These are phyloP conservation scores for Cynaeus angustus DNA, from an alignment of 2,888 invertebrate genomes.

Conservation along the genomic window DNA sequence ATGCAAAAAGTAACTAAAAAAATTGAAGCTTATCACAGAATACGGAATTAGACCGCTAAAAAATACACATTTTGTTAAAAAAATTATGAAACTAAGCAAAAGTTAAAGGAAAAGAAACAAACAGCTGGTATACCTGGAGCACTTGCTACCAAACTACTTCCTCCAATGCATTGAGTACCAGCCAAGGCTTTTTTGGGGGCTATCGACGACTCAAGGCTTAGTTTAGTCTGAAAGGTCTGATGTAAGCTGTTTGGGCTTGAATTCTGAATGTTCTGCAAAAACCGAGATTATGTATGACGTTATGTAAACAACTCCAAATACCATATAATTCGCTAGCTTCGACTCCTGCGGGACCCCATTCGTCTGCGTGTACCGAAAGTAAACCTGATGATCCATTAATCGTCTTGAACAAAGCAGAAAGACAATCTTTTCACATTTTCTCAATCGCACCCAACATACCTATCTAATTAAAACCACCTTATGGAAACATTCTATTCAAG, in stretches of 20 bases:
- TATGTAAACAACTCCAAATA: slow-evolving; percentile 63
- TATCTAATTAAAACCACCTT: slow-evolving; percentile 37
- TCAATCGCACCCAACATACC: slow-evolving; percentile 20
- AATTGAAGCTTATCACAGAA: background rate
- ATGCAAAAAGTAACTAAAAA: background rate
- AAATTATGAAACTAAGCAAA: too few relatives aligned
- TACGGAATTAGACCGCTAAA: background rate
- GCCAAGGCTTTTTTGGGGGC: slow-evolving; percentile 73
- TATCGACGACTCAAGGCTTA: slow-evolving; percentile 64
- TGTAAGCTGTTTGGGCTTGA: slow-evolving; percentile 62
- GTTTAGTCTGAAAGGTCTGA: slow-evolving; percentile 64
- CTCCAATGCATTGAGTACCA: slow-evolving; percentile 69
- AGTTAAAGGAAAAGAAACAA: background rate
- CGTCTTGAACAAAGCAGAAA: slow-evolving; percentile 24
- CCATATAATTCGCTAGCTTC: slow-evolving; percentile 90
- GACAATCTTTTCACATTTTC: slow-evolving; percentile 7
- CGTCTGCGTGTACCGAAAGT: slow-evolving; percentile 79
- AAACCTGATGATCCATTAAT: slow-evolving; percentile 86
- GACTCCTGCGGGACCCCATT: slow-evolving; percentile 89
- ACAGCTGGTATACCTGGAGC: slow-evolving; percentile 47
- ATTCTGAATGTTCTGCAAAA: slow-evolving; percentile 63
- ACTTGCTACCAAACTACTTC: slow-evolving; percentile 49
- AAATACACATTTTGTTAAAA: background rate
- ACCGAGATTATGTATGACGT: slow-evolving; percentile 12
- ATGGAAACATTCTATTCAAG: slow-evolving; percentile 38